Evolutionary conservation across 2,888 invertebrate genomes (phyloP), one percentile per base, ranked within the genome.

Genomic region (Quadriops clusia): DNA sequence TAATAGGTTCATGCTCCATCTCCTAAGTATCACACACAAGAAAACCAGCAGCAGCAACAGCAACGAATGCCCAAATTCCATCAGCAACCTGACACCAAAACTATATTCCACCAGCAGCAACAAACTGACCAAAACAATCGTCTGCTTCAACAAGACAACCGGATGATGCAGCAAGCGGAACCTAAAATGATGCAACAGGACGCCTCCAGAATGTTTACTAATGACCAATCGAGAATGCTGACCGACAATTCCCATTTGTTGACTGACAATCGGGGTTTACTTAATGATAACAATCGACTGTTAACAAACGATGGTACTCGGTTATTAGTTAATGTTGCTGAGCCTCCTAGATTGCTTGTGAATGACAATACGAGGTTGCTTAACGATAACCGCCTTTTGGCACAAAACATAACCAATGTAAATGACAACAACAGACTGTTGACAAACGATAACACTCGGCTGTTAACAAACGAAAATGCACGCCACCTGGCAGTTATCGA

Each of bases 401-500:
- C 41, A 8, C 42, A 43, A 15, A 47, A 46, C 27, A 56, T 54
- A 29, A 38, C 37, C 12, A 52, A 50, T 39, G 50, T 54, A 28
- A 50, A 49, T 29, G 55, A 54, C 34, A 50, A 48, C 34, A 41
- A 32, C 28, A 36, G 46, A 21, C 33, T 49, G 23, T 30, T 45
- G 17, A 39, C 51, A 4, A 54, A 51, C 36, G 54, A 56, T 31
- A 53, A 50, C 40, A 33, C 33, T 9, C 37, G 57, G 28, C 36
- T 53, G 23, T 38, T 57, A 31, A 41, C 51, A 2, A 53, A 53
- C 31, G 59, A 56, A 30, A 53, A 53, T 40, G 45, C 47, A 5
- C 41, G 58, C 33, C 56, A 58, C 44, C 46, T 60, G 38, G 50
- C 53, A 12, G 54, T 55, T n/a, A 49, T 54, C 24, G 60, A 59